Percentiles rank a stretch among this genome's conserved stretches.
Evolutionary conservation across 2,797 vertebrate genomes (phyloP).

Genomic region (Dipus sagitta): DNA sequence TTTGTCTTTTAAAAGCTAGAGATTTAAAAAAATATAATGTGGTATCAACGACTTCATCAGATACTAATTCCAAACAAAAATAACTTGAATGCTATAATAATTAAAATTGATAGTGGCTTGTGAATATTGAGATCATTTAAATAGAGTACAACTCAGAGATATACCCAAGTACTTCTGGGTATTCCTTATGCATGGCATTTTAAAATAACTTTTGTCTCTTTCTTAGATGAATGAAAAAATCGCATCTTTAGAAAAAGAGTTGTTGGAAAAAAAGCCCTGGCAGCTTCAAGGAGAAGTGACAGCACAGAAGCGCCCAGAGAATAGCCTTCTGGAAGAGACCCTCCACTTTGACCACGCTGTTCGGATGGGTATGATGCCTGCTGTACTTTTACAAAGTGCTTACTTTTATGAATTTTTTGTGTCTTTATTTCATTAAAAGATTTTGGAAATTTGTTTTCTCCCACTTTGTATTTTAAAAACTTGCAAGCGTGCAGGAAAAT

Average conservation of each 20-base stretch:
- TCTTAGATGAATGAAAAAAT: slow-evolving; percentile 95
- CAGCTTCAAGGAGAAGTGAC: slow-evolving; percentile 96
- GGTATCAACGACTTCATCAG: neutral
- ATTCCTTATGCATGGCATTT: neutral
- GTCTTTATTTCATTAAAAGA: neutral
- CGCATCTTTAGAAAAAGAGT: slow-evolving; percentile 91
- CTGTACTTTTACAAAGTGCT: neutral
- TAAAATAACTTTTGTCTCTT: slow-evolving; percentile 29
- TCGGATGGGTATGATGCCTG: slow-evolving; percentile 89
- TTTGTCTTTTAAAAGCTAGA: neutral
- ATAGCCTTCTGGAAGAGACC: slow-evolving; percentile 96
- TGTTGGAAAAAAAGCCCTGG: slow-evolving; percentile 95
- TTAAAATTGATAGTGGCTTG: neutral
- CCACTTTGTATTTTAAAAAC: slow-evolving; percentile 25
- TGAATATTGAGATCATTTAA: neutral
- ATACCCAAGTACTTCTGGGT: neutral
- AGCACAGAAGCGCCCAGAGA: slow-evolving; percentile 95
- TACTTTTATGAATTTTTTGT: accelerated
- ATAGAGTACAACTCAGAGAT: neutral
- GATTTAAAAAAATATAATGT: neutral
- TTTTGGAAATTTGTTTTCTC: neutral
- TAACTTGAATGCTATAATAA: neutral
- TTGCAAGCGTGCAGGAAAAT: neutral
- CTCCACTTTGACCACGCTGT: slow-evolving; percentile 94
- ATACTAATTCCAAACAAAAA: neutral